These are phyloP conservation scores for Erpornis zantholeuca DNA, from an alignment of 2,113 vertebrate species.

Conservation along the genomic window DNA sequence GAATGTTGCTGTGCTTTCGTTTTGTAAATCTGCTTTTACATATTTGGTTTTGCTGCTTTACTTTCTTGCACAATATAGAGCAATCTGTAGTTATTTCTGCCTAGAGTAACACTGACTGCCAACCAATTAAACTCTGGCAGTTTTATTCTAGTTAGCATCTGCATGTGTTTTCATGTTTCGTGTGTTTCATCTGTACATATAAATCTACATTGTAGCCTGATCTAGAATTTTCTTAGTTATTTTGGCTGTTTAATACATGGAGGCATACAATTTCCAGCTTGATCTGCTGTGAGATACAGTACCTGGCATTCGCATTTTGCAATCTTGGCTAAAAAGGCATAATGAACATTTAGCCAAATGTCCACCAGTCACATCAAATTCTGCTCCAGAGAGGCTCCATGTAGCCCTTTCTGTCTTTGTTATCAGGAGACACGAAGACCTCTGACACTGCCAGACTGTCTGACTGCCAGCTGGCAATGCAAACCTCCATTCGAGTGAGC, in stretches of 20 bases:
- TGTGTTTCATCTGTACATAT: background rate
- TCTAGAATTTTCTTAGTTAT: background rate
- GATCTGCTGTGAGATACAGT: background rate
- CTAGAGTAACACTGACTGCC: background rate
- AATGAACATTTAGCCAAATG: background rate
- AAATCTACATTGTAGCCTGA: background rate
- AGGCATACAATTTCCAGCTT: background rate
- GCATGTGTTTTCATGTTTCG: background rate
- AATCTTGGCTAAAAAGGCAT: background rate
- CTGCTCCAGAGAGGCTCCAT: background rate
- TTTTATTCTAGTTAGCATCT: background rate
- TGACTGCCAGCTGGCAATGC: background rate
- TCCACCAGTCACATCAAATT: background rate
- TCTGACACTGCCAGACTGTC: background rate
- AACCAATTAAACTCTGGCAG: background rate
- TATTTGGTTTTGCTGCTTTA: background rate
- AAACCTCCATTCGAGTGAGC: background rate
- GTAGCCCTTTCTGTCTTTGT: background rate
- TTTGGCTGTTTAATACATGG: background rate
- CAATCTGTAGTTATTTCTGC: background rate
- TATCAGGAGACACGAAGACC: background rate
- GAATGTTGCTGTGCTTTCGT: background rate
- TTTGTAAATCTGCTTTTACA: background rate
- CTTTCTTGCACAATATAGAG: background rate
- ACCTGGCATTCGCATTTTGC: background rate